Conservation (phyloP, 2,797 vertebrate genomes). For the Brachyrhaphis roseni region DNA sequence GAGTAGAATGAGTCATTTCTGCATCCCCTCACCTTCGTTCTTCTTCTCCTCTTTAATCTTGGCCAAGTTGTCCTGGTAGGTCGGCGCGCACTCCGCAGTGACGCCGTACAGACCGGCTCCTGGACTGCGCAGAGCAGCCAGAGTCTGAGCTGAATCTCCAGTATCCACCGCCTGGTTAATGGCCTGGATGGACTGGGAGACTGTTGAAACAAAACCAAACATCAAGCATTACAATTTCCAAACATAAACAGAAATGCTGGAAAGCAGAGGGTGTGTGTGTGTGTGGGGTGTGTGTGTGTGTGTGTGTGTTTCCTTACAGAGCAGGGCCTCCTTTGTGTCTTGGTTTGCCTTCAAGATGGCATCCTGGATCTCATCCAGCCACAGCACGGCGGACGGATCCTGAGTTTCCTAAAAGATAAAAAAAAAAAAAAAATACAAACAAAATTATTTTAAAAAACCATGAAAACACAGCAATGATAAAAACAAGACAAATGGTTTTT, state of each 20-base stretch:
- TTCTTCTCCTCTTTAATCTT: slow-evolving; percentile 83
- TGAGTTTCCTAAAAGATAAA: slow-evolving; percentile 85
- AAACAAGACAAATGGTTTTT: neutral
- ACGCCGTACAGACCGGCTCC: slow-evolving; percentile 92
- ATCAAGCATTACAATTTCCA: neutral
- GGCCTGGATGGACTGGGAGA: slow-evolving; percentile 90
- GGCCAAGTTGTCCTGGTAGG: slow-evolving; percentile 88
- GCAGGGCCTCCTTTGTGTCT: slow-evolving; percentile 90
- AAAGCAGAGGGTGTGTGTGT: neutral
- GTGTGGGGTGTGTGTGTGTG: too few relatives aligned
- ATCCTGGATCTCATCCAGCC: slow-evolving; percentile 98
- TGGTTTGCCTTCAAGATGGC: slow-evolving; percentile 89
- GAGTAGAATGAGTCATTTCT: neutral
- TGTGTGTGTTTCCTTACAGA: slow-evolving; percentile 80
- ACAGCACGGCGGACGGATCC: slow-evolving; percentile 95
- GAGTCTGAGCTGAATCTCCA: slow-evolving; percentile 83
- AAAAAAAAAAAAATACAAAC: neutral
- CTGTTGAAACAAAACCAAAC: slow-evolving; percentile 60
- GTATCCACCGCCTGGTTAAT: slow-evolving; percentile 91
- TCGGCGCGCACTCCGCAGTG: slow-evolving; percentile 90
- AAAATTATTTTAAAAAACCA: neutral
- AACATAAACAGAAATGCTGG: neutral
- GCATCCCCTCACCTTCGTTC: slow-evolving; percentile 79
- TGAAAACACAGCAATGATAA: neutral
- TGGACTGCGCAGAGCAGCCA: slow-evolving; percentile 85